Evolutionary conservation across 2,797 vertebrate species (phyloP), one percentile per base, ranked within the genome.

Genomic region (Gallinago nigripennis): DNA sequence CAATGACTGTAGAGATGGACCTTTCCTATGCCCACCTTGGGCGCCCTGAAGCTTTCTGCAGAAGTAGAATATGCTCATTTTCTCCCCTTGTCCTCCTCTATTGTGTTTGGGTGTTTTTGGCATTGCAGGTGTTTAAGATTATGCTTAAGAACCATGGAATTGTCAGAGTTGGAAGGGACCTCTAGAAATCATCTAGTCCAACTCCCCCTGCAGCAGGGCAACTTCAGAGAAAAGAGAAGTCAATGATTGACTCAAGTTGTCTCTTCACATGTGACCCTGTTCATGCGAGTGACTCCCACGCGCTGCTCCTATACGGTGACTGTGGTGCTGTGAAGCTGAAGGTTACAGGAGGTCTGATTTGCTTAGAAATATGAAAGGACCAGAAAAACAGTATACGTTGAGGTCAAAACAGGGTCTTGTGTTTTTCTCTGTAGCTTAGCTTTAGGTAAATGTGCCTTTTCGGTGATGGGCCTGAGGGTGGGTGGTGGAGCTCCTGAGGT

Each of bases 251-350:
- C 56, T 70, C 8, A 3, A 3, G 18, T 18, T 80, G 37, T 70
- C 35, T 50, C 73, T 39, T 88, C 17, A 35, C 16, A 2, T 77
- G 61, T 63, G 28, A 7, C 17, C 5, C 4, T 51, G 0, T 16
- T 90, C 14, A 15, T 15, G 30, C 8, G 24, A 69, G 23, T 48
- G 56, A 63, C 13, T 79, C 2, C 1, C 1, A 0, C 1, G 2
- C 5, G 6, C 53, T 86, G 27, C 14, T 70, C 18, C 37, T 80
- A 33, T 18, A 10, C 3, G 0, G 2, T 28, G 33, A 8, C 17
- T 12, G 46, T 33, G 39, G 35, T 63, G 15, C 57, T 57, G 5
- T 20, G 31, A 35, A 31, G 31, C 8, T 53, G 6, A n/a, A 48
- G 28, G 6, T 41, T 20, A 27, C 18, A 21, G 41, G 33, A 57